Conservation (phyloP, 1,140 invertebrate species). For the Danaus melanippus region DNA sequence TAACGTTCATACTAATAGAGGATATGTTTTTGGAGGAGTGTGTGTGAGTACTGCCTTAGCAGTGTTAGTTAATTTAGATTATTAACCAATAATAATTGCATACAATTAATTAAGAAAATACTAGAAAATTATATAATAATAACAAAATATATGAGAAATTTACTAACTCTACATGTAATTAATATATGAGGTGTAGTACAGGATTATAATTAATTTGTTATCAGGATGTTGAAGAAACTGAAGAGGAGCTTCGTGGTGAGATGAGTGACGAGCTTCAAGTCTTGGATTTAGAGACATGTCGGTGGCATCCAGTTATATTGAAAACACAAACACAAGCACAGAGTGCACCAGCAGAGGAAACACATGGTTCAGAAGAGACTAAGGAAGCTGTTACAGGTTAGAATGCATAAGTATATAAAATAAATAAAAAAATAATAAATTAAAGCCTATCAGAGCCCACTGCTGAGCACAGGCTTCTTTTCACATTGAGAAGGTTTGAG, state of each 20-base stretch:
- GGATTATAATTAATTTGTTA: constrained; percentile 50
- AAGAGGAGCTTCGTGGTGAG: constrained; percentile 83
- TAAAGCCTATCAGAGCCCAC: too few relatives aligned
- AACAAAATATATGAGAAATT: too few relatives aligned
- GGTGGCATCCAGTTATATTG: constrained; percentile 77
- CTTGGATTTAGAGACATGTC: constrained; percentile 82
- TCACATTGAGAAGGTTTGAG: too few relatives aligned
- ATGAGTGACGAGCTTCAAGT: constrained; percentile 89
- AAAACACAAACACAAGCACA: constrained; percentile 18
- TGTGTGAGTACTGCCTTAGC: constrained; percentile 36
- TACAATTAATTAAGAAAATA: too few relatives aligned
- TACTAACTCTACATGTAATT: too few relatives aligned
- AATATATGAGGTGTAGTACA: too few relatives aligned
- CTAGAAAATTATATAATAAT: too few relatives aligned
- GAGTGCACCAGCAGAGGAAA: constrained; percentile 6
- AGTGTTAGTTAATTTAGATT: too few relatives aligned
- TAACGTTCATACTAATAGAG: constrained; percentile 73
- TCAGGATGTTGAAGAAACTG: constrained; percentile 87
- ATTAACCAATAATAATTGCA: too few relatives aligned
- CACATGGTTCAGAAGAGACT: background rate
- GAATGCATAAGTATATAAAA: too few relatives aligned
- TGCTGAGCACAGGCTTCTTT: too few relatives aligned
- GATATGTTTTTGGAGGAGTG: constrained; percentile 75
- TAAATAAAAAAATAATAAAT: too few relatives aligned
- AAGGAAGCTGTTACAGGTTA: constrained; percentile 43